Evolutionary conservation across 2,113 vertebrate species (phyloP).

Genomic region (Dascyllus trimaculatus): DNA sequence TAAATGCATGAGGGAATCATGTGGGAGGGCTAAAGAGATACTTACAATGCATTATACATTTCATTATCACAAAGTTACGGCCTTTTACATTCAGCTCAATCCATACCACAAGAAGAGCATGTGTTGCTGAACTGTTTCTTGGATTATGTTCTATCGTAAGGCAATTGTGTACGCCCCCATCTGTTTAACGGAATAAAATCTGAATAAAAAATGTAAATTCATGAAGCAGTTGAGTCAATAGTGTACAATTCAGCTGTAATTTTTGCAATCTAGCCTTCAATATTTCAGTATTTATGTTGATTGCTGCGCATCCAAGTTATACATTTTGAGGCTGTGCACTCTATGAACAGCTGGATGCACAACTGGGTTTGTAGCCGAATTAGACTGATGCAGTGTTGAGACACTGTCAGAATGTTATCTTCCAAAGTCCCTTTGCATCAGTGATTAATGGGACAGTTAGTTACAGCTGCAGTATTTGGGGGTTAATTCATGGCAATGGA

Average conservation of each 20-base stretch:
- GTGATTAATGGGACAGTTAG: constrained; percentile 27
- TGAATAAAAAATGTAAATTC: not conserved
- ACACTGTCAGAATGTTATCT: constrained; percentile 15
- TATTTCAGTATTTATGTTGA: not conserved
- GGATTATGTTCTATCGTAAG: too few species aligned
- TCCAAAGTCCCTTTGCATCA: constrained; percentile 7
- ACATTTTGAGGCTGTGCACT: not conserved
- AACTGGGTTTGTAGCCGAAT: not conserved
- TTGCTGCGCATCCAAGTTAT: not conserved
- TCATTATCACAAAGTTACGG: too few species aligned
- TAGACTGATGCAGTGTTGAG: not conserved
- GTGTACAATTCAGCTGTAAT: not conserved
- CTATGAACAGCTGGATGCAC: not conserved
- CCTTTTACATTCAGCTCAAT: too few species aligned
- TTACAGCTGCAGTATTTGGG: constrained; percentile 15
- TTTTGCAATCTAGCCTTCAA: not conserved
- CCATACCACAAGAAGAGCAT: too few species aligned
- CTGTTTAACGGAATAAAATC: too few species aligned
- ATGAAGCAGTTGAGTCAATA: not conserved
- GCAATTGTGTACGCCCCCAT: too few species aligned
- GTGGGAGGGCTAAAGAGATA: too few species aligned
- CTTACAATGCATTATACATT: too few species aligned
- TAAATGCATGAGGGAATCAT: too few species aligned
- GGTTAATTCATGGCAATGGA: constrained; percentile 20
- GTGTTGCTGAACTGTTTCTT: too few species aligned